A percentile compares a stretch with the other conserved stretches of the same genome.
These are phyloP conservation scores for Chloroclysta siterata DNA, from an alignment of 2,888 invertebrate genomes.

Conservation along the genomic window DNA sequence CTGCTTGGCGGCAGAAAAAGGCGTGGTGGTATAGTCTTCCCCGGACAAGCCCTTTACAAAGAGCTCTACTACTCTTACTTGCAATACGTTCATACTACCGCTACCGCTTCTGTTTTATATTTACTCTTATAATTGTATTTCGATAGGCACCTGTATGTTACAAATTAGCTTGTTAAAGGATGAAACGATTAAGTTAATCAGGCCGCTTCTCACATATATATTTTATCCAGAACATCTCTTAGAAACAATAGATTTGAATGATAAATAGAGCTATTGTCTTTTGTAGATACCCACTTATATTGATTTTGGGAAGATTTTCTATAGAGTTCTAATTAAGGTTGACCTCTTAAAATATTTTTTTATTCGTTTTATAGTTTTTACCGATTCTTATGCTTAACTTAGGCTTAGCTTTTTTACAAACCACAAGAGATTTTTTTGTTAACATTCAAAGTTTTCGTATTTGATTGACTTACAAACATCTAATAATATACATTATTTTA, in stretches of 20 bases:
- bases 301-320: constrained; percentile 17
- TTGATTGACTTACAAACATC: too few relatives aligned
- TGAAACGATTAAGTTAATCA: constrained; percentile 29
- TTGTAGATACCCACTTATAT: constrained; percentile 2
- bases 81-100: not conserved
- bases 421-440: too few relatives aligned
- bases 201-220: constrained; percentile 26
- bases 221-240: constrained; percentile 22
- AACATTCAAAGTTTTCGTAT: too few relatives aligned
- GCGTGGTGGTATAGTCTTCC: too few relatives aligned
- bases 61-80: too few relatives aligned
- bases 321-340: not conserved
- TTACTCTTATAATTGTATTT: constrained; percentile 10
- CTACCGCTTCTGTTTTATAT: not conserved
- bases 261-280: constrained; percentile 10
- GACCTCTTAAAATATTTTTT: not conserved
- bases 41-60: too few relatives aligned
- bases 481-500: too few relatives aligned
- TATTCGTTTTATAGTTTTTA: too few relatives aligned
- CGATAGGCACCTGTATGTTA: constrained; percentile 28
- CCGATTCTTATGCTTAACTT: too few relatives aligned
- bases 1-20: too few relatives aligned
- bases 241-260: constrained; percentile 17
- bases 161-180: constrained; percentile 34
- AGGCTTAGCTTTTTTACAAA: not conserved